These are phyloP conservation scores for Phasianus colchicus DNA, from an alignment of 2,113 vertebrate species.

Conservation along the genomic window DNA sequence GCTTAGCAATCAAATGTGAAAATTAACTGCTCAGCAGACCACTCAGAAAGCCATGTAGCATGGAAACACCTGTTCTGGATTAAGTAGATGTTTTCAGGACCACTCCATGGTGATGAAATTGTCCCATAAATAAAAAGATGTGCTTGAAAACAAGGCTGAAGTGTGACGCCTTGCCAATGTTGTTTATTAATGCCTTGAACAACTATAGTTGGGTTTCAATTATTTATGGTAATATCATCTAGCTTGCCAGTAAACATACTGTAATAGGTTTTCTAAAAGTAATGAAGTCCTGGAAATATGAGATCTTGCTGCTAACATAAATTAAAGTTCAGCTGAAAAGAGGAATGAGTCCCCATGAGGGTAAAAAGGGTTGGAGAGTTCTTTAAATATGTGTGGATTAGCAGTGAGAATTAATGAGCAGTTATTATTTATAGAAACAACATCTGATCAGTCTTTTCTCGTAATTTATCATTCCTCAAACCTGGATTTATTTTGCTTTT, in stretches of 20 bases:
- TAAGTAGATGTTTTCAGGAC: neutral
- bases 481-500: constrained; percentile 4
- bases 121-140: neutral
- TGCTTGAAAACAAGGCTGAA: neutral
- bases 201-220: constrained; percentile 31
- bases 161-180: neutral
- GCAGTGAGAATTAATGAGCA: constrained; percentile 56
- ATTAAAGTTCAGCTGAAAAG: constrained; percentile 49
- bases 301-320: constrained; percentile 44
- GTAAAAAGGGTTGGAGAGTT: constrained; percentile 17
- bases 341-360: constrained; percentile 18
- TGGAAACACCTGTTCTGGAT: neutral
- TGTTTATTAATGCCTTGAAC: constrained; percentile 44
- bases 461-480: constrained; percentile 1
- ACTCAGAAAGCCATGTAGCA: neutral
- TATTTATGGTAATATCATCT: constrained; percentile 56
- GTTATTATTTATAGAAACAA: constrained; percentile 68
- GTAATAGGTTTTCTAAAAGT: constrained; percentile 28
- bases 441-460: constrained; percentile 45
- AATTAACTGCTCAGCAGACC: neutral
- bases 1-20: neutral
- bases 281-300: constrained; percentile 49
- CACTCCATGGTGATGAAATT: neutral
- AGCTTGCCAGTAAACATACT: constrained; percentile 45
- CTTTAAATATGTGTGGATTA: constrained; percentile 51